phyloP scores from a whole-genome alignment of 2,797 vertebrate genomes.

The Thripadectes ignobilis region DNA sequence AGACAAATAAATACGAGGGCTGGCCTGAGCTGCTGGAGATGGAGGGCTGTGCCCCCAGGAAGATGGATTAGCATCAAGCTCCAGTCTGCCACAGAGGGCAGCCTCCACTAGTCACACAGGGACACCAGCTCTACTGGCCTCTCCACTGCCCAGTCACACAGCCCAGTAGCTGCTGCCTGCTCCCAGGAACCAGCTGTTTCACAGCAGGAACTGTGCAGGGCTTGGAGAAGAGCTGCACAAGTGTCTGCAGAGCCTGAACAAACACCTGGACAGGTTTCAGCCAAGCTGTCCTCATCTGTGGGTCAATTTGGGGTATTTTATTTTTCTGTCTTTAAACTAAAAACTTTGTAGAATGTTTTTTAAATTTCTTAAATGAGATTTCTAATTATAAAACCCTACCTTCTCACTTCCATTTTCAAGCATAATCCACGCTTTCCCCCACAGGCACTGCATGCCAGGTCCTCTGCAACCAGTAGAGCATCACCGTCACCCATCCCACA shows the following conservation, averaged over 20 bases:
- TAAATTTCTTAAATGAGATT: neutral
- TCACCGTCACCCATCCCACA: neutral
- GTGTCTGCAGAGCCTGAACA: neutral
- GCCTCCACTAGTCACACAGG: neutral
- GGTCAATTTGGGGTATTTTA: neutral
- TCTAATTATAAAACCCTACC: neutral
- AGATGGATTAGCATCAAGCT: conserved; percentile 39
- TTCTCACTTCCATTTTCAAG: neutral
- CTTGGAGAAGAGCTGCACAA: neutral
- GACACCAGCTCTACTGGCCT: neutral
- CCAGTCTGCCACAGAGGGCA: neutral
- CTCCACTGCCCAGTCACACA: neutral
- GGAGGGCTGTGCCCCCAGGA: conserved; percentile 83
- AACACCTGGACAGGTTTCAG: neutral
- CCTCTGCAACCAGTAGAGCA: neutral
- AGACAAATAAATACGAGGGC: conserved; percentile 80
- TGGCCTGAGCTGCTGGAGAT: conserved; percentile 86
- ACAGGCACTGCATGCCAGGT: neutral
- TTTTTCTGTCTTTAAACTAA: neutral
- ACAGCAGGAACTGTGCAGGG: neutral
- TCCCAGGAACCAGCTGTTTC: fast-evolving
- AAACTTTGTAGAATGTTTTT: neutral
- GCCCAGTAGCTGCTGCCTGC: neutral
- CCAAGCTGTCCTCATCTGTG: neutral
- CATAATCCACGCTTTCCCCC: neutral